Percentiles rank a stretch among this genome's conserved stretches.
These are phyloP conservation scores for Neuroscelio doddi DNA, from an alignment of 2,888 invertebrate genomes.

Conservation along the genomic window DNA sequence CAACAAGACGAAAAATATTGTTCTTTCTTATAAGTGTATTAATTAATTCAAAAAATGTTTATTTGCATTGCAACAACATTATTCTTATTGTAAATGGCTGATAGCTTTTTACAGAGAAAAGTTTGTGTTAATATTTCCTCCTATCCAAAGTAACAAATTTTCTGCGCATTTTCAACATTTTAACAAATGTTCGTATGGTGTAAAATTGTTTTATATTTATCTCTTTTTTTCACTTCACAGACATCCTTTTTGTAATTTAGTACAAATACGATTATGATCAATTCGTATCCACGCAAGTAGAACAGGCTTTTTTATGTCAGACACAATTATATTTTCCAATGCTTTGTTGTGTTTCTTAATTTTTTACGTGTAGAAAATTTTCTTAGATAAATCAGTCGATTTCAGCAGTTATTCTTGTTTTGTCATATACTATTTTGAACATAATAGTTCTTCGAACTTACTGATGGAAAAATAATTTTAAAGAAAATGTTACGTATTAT, in stretches of 20 bases:
- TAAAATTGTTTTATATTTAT: no score
- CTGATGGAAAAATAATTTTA: conserved; percentile 2
- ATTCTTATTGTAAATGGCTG: conserved; percentile 18
- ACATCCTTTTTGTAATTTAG: conserved; percentile 6
- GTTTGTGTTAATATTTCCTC: conserved; percentile 12
- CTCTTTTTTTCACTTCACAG: conserved; percentile 12
- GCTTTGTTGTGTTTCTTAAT: not conserved
- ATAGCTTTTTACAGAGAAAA: conserved; percentile 16
- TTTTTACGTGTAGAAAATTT: conserved; percentile 18
- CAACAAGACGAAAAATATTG: no score
- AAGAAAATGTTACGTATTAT: not conserved
- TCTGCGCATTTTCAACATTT: conserved; percentile 24
- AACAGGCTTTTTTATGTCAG: conserved; percentile 12
- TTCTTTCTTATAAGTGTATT: no score
- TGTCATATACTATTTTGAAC: conserved; percentile 1
- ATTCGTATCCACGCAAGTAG: conserved; percentile 6
- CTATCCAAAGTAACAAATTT: conserved; percentile 18
- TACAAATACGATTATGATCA: conserved; percentile 6
- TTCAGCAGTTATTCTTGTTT: conserved; percentile 4
- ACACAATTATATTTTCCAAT: not conserved
- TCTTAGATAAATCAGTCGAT: conserved; percentile 27
- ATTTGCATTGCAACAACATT: conserved; percentile 18
- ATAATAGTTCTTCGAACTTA: not conserved
- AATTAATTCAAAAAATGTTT: no score
- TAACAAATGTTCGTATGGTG: not conserved